Evolutionary conservation across 1,140 invertebrate genomes (phyloP), one percentile per base, ranked within the genome.

Genomic region (Himalopsyche phryganea): DNA sequence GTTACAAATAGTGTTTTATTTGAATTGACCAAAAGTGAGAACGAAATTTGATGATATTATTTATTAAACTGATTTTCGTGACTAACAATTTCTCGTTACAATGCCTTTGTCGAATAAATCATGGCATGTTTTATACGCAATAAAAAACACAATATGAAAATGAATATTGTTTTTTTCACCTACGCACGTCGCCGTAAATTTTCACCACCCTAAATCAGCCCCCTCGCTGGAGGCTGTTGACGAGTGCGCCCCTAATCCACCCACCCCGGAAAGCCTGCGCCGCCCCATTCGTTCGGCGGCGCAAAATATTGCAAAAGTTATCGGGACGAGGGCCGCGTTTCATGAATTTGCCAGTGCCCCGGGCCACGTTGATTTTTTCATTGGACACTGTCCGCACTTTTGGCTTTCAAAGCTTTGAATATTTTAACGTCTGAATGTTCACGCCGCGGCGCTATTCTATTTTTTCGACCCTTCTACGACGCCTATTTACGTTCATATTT

Each of bases 351-450:
- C 33, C 55, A 58, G 48, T 46, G 44, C 17, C 36, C 44, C n/a
- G 20, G 44, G 17, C 50, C 51, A 17, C 46, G 47, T 49, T 45
- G 35, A 49, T 32, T 14, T 14, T 53, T 28, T 48, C 41, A 50
- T 10, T 51, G 48, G 53, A 50, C 58, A 41, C 59, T 15, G 17
- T 32, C 46, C 17, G 35, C 46, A 35, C 23, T 47, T 46, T 47
- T 52, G 40, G 48, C 48, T 51, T 60, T 55, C 23, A 53, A 38
- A 53, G 23, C 13, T 50, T 36, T 61, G 49, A 61, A 61, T 57
- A 57, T 61, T 61, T 57, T 20, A 61, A 17, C 49, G 48, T 51
- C 35, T 50, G 49, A 61, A 51, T 28, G 18, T 61, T 61, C 51
- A 51, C 59, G 33, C 51, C 3, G 4, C n/a, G 28, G 19, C 49